Percentiles rank a stretch among this genome's conserved stretches.
These are phyloP conservation scores for Aradophagus sp. DNA, from an alignment of 1,140 invertebrate genomes.

Conservation along the genomic window DNA sequence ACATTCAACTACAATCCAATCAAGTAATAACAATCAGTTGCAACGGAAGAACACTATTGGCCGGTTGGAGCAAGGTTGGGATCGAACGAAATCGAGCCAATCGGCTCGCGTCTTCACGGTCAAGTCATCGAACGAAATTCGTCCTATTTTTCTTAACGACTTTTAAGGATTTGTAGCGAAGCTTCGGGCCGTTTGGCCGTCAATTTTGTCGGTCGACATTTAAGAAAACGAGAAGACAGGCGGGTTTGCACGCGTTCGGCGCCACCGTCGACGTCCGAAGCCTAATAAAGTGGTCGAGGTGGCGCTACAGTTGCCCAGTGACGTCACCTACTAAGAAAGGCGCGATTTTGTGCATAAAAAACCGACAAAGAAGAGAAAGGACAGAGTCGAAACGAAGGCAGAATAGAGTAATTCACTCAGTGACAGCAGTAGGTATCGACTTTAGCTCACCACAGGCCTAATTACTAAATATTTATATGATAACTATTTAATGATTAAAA, in stretches of 20 bases:
- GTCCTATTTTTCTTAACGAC: too few species aligned
- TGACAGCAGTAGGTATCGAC: constrained; percentile 55
- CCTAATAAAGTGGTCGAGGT: constrained; percentile 18
- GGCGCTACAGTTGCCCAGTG: background rate
- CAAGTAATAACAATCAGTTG: too few species aligned
- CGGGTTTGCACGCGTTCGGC: constrained; percentile 5
- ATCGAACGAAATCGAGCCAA: constrained; percentile 24
- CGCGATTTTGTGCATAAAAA: background rate
- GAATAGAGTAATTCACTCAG: constrained; percentile 18
- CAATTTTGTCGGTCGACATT: too few species aligned
- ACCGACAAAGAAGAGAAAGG: too few species aligned
- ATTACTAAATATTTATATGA: constrained; percentile 71
- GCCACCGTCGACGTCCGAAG: constrained; percentile 8
- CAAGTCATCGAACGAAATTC: too few species aligned
- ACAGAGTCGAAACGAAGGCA: too few species aligned
- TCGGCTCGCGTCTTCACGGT: too few species aligned
- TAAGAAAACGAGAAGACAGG: too few species aligned
- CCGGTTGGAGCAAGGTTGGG: constrained; percentile 1
- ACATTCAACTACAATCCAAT: too few species aligned
- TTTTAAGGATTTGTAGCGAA: too few species aligned
- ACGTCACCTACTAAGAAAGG: background rate
- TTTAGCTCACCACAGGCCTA: constrained; percentile 73
- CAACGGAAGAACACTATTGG: too few species aligned
- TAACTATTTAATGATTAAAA: constrained; percentile 67
- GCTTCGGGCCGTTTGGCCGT: too few species aligned